These are phyloP conservation scores for Danio aesculapii DNA, from an alignment of 2,797 vertebrate genomes.

Conservation along the genomic window DNA sequence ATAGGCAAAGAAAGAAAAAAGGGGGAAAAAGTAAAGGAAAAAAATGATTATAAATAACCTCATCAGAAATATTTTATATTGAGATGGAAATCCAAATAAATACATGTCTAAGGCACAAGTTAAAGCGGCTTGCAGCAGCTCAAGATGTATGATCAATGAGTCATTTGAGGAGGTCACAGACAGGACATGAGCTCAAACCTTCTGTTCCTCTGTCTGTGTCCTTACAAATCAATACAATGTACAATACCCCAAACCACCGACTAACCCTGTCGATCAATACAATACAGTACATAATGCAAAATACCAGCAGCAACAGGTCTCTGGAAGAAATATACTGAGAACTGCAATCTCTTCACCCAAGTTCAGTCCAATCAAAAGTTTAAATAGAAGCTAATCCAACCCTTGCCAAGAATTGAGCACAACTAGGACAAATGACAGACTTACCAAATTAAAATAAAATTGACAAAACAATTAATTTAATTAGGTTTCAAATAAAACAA, in stretches of 20 bases:
- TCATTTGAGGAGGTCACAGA: slow-evolving; percentile 45
- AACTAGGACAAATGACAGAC: background rate
- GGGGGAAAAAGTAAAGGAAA: background rate
- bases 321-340: background rate
- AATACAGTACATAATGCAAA: background rate
- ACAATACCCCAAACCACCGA: slow-evolving; percentile 23
- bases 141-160: slow-evolving; percentile 69
- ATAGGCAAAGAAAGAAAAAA: background rate
- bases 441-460: background rate
- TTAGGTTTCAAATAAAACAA: background rate
- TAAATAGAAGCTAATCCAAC: background rate
- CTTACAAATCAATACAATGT: slow-evolving; percentile 75
- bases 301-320: background rate
- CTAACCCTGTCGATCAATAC: slow-evolving; percentile 16
- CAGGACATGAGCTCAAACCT: slow-evolving; percentile 63
- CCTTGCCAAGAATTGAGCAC: background rate
- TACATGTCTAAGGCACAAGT: slow-evolving; percentile 7
- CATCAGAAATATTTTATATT: background rate
- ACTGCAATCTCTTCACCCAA: background rate
- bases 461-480: background rate
- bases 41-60: no score
- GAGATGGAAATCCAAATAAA: background rate
- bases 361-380: background rate
- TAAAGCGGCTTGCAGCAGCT: slow-evolving; percentile 26
- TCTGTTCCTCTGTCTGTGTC: slow-evolving; percentile 68